Base-by-base conservation (phyloP, 2,888 invertebrate genomes). In the Orthosia gothica region DNA sequence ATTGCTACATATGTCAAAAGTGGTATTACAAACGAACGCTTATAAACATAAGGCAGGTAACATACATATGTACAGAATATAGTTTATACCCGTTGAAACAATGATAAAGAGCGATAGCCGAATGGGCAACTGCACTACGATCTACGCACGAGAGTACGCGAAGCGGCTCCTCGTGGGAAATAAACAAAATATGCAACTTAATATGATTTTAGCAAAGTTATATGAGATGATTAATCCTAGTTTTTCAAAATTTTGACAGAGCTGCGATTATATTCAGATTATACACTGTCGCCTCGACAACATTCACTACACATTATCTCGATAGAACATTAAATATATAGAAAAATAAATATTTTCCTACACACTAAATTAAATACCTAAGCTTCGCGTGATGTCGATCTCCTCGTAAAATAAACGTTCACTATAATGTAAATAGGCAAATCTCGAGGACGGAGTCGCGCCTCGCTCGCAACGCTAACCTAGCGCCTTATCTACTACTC, bases 1-100 rank as follows among this genome's bases (percentile, higher is more conserved):
- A 96, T 95, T 95, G 96, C 96, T 97, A 96, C 97, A 97, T 95
- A 95, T 96, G 96, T 96, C 96, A 97, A 97, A 96, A 95, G 96
- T 96, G 96, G 97, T 97, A 97, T 97, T 97, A 97, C 97, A 97
- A 97, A 96, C 95, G 95, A 95, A 96, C 94, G 93, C 95, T 95
- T 96, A 96, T 94, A 95, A 95, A 95, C 93, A 94, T 95, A 96
- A 95, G 94, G 94, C 95, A 94, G 95, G 94, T 96, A 95, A 96
- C 95, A 95, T 95, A 89, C 89, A 87, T 88, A 96, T 96, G 94
- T 95, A 96, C 95, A 95, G 91, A 94, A 94, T 94, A 95, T 93
- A 87, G 89, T 89, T 82, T 93, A 92, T 93, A 95, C 94, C 95
- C 94, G 93, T 94, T 93, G 95, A 95, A 93, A 95, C 93, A 93